A percentile compares a stretch with the other conserved stretches of the same genome.
Evolutionary conservation across 2,888 invertebrate species (phyloP).

Genomic region (Hemaris fuciformis): DNA sequence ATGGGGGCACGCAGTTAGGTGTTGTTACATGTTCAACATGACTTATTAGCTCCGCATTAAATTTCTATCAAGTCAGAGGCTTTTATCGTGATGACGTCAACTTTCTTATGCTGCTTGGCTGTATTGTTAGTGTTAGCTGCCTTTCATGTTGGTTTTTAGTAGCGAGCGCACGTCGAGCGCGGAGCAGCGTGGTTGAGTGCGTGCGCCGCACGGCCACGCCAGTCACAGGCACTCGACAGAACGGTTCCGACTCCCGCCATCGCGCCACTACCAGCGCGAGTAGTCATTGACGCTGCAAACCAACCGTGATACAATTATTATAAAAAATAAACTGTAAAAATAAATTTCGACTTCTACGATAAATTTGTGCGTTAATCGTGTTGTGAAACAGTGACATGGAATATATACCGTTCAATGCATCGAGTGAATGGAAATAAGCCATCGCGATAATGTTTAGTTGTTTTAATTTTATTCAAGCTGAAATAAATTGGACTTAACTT

Average conservation of each 20-base stretch:
- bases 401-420: slow-evolving; percentile 36
- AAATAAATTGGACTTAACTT: slow-evolving; percentile 39
- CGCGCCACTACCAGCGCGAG: slow-evolving; percentile 38
- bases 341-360: background rate
- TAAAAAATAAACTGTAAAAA: slow-evolving; percentile 1
- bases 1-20: slow-evolving; percentile 47
- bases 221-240: slow-evolving; percentile 11
- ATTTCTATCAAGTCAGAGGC: slow-evolving; percentile 59
- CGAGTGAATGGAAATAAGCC: slow-evolving; percentile 60
- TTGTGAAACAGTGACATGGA: slow-evolving; percentile 33
- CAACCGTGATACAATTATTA: background rate
- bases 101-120: slow-evolving; percentile 71
- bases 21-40: slow-evolving; percentile 49
- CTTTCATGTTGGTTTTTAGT: slow-evolving; percentile 59
- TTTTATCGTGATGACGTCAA: slow-evolving; percentile 66
- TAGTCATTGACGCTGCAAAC: background rate
- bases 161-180: slow-evolving; percentile 61
- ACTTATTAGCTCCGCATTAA: slow-evolving; percentile 62
- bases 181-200: slow-evolving; percentile 9
- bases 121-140: slow-evolving; percentile 44
- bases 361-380: slow-evolving; percentile 16
- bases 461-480: slow-evolving; percentile 51
- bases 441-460: slow-evolving; percentile 59
- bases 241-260: slow-evolving; percentile 8
- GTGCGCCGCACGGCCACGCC: background rate